Base-by-base conservation (phyloP, 2,888 invertebrate species). In the Lacanobia wlatinum region DNA sequence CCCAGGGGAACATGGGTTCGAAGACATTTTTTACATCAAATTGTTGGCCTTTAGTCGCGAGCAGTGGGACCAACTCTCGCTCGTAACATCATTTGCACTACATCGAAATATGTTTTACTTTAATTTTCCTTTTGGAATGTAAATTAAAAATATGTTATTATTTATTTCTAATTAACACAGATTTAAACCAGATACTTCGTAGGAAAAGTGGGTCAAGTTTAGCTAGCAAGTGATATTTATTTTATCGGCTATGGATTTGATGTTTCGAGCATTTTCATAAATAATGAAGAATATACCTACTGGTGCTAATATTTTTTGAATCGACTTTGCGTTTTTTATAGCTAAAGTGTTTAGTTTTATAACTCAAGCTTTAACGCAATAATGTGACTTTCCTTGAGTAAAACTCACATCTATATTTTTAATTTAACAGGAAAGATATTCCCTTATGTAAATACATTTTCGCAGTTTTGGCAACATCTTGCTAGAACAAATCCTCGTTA, bases 401-500 rank as follows among this genome's bases (percentile, higher is more conserved):
- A 59, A 72, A 59, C 43, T 21, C 8, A 40, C 48, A 48, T 48
- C 5, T 34, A 43, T 8, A 72, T 23, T 18, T 72, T 50, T 23
- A 28, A 76, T 14, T 23, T 14, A 59, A 28, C 23, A 48, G 28
- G 3, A 28, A 2, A 28, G 28, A 59, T 53, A 12, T 18, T 6
- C 18, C 12, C 16, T n/a, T 16, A 77, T n/a, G 28, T 28, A 53
- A 73, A 69, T 59, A 59, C 16, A 40, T 70, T 70, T 43, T 12
- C 48, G 2, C 62, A 23, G 48, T 72, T 76, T 72, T 79, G 62
- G 56, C 58, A 78, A 58, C 75, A n/a, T 48, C 48, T 52, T 74
- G 23, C 18, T 8, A 40, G 40, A 78, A 74, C 38, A 81, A 68
- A 64, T 64, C 63, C 55, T 66, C n/a, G 62, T 80, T 64, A 80